Evolutionary conservation across 2,888 invertebrate genomes (phyloP).

Genomic region (Diplazon laetatorius): DNA sequence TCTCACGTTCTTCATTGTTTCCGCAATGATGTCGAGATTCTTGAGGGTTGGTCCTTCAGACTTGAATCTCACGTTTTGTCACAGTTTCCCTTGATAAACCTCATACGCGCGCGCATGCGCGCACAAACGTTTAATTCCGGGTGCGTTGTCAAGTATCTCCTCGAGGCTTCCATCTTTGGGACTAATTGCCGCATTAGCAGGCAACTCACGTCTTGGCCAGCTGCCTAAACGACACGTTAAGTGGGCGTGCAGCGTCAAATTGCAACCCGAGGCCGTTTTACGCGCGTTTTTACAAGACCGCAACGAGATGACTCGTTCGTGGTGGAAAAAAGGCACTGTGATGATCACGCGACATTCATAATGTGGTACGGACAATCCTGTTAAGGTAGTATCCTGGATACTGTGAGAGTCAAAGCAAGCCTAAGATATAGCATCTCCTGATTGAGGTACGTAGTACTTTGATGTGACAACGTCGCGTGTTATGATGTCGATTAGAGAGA

Average conservation of each 20-base stretch:
- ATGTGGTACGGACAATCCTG: too few species aligned
- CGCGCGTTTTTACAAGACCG: conserved; percentile 9
- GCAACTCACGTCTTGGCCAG: conserved; percentile 43
- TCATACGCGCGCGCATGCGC: not conserved
- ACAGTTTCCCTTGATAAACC: not conserved
- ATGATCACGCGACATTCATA: not conserved
- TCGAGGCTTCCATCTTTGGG: not conserved
- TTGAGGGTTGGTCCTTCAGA: too few species aligned
- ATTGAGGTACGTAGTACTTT: too few species aligned
- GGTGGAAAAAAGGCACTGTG: conserved; percentile 7
- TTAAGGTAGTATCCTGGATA: too few species aligned
- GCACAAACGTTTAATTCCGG: not conserved
- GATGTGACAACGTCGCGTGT: too few species aligned
- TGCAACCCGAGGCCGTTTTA: conserved; percentile 15
- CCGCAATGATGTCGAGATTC: not conserved
- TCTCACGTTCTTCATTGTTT: conserved; percentile 4
- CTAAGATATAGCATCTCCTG: too few species aligned
- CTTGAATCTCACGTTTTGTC: too few species aligned
- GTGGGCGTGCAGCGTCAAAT: conserved; percentile 34
- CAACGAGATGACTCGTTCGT: not conserved
- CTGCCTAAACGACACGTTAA: conserved; percentile 50
- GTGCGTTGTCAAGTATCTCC: not conserved
- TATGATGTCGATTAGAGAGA: too few species aligned
- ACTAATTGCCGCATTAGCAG: conserved; percentile 38
- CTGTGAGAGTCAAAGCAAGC: too few species aligned